Base-by-base conservation (phyloP, 2,888 invertebrate species). In the Xestia ashworthii region DNA sequence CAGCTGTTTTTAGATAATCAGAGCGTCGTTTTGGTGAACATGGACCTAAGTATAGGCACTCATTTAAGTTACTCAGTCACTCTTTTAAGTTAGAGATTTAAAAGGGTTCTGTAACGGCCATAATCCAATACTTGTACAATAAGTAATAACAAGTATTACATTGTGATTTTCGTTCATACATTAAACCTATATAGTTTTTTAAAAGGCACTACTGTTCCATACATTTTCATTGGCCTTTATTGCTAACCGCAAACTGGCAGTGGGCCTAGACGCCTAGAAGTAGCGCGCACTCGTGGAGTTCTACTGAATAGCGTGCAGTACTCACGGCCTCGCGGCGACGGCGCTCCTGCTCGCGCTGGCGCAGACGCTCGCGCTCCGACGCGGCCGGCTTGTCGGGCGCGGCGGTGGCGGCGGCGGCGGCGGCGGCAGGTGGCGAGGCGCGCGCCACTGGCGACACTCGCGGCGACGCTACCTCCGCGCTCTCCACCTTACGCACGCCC, bases 241-340 rank as follows among this genome's bases (percentile, higher is more conserved):
- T 55, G n/a, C n/a, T 2, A n/a, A 55, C 55, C 55, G 55, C n/a
- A n/a, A 55, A n/a, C 5, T n/a, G 12, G 38, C 38, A 62, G 38
- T 38, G 62, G 38, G 64, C 64, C 22, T 22, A 44, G 32, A 32
- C 3, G 32, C 32, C 32, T 32, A 38, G 22, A 9, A 64, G 62
- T 12, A 65, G 3, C 53, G 14, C 14, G 5, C n/a, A 55, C 55
- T n/a, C n/a, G 55, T 14, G 11, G 41, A 44, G n/a, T 64, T 44
- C 9, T 44, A 64, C n/a, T 2, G n/a, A 14, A 1, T 46, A 25
- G 25, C 5, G 19, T 32, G 11, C 22, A 3, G 25, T 38, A 98
- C 98, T 98, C 95, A 99, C 99, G 93, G 99, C 99, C 97, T 99
- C 99, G 83, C 99, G 97, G 84, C 99, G 97, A 84, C 99, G 97